Base-by-base conservation (phyloP, 2,888 invertebrate species). In the Ectemnius lituratus region DNA sequence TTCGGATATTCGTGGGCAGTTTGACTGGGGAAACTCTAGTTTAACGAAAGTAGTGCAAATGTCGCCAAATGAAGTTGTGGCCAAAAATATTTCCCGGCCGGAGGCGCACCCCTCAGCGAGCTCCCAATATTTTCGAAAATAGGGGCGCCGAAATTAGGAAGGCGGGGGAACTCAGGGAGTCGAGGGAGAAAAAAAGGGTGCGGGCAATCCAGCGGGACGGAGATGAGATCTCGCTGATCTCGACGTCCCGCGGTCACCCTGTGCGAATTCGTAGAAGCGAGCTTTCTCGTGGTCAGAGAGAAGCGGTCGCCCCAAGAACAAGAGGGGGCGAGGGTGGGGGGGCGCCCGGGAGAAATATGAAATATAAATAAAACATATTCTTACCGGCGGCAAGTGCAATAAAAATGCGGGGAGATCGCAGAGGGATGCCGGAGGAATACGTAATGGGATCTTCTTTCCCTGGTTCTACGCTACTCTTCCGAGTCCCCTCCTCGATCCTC, bases 331-430 rank as follows among this genome's bases (percentile, higher is more conserved):
- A 56, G 64, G 67, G 68, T 37, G 66, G 64, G 67, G 67, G 62
- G 59, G 66, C 65, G 68, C 46, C 63, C 68, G 37, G 67, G 72
- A 73, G 80, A 89, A 90, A 89, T 90, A 90, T 90, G 90, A 90
- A 90, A 88, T 90, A 90, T 90, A 90, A 90, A 90, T 90, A 90
- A 89, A 90, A 90, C 88, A 89, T 90, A 89, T 89, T 88, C 88
- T 85, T 86, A 85, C 85, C 78, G 78, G 81, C 80, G 80, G 86
- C 85, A 85, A 83, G 84, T 86, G 88, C 84, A 84, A 88, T 87
- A 88, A 88, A 88, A 88, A 89, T 88, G 87, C 85, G 85, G 87
- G 84, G 85, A 88, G 88, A 89, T 87, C 88, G 88, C 52, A 87
- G 87, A 81, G 84, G 83, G 85, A 87, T 88, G 90, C 87, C 87